Percentiles rank a stretch among this genome's conserved stretches.
Evolutionary conservation across 1,140 invertebrate genomes (phyloP).

Genomic region (Neomicropteryx cornuta): DNA sequence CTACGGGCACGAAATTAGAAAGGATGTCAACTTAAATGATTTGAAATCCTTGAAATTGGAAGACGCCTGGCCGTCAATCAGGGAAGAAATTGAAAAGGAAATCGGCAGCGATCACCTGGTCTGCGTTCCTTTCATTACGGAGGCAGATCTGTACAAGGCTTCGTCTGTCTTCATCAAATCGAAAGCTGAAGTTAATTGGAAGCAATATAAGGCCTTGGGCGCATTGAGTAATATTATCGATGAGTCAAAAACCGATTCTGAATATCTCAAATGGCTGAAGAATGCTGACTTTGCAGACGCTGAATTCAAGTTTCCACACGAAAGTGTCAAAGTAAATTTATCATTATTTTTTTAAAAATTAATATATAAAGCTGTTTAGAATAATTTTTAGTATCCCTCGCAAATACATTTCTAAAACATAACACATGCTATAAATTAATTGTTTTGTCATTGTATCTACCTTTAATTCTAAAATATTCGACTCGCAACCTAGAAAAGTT

Average conservation of each 20-base stretch:
- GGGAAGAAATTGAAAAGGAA: conserved; percentile 38
- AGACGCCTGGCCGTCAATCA: conserved; percentile 39
- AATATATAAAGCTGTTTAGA: not conserved
- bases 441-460: too few relatives aligned
- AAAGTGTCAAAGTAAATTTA: conserved; percentile 34
- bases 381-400: not conserved
- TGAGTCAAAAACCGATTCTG: conserved; percentile 26
- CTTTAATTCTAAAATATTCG: too few relatives aligned
- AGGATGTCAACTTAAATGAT: conserved; percentile 33
- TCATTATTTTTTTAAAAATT: conserved; percentile 2
- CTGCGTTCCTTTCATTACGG: conserved; percentile 38
- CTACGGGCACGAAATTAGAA: conserved; percentile 36
- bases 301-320: conserved; percentile 36
- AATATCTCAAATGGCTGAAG: conserved; percentile 30
- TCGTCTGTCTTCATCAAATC: conserved; percentile 34
- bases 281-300: conserved; percentile 26
- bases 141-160: conserved; percentile 33
- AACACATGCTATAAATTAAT: too few relatives aligned
- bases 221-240: conserved; percentile 31
- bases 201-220: conserved; percentile 20
- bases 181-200: conserved; percentile 31
- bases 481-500: too few relatives aligned
- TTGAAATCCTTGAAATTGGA: conserved; percentile 35
- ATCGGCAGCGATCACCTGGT: conserved; percentile 34
- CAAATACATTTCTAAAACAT: not conserved